Evolutionary conservation across 2,797 vertebrate genomes (phyloP).

Genomic region (Gila robusta): DNA sequence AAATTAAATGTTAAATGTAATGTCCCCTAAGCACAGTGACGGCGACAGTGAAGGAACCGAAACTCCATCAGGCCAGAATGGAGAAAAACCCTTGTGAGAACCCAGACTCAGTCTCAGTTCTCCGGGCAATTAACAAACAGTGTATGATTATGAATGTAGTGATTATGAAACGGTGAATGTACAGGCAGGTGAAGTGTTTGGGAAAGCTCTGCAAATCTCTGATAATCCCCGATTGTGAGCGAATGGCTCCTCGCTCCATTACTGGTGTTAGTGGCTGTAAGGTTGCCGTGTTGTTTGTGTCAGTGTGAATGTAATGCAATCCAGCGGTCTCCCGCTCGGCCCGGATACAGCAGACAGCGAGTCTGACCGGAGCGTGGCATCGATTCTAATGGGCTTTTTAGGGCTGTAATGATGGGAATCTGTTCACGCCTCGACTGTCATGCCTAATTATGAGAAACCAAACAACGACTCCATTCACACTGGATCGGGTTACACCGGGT

Average conservation of each 20-base stretch:
- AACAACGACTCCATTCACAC: slow-evolving; percentile 87
- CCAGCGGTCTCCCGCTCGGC: slow-evolving; percentile 73
- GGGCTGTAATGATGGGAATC: slow-evolving; percentile 86
- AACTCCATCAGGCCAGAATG: no score
- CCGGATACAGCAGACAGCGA: slow-evolving; percentile 76
- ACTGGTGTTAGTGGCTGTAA: slow-evolving; percentile 80
- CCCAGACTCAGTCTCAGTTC: no score
- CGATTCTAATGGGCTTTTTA: slow-evolving; percentile 88
- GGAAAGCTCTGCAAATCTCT: neutral
- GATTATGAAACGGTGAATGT: neutral
- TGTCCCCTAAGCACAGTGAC: no score
- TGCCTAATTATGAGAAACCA: slow-evolving; percentile 83
- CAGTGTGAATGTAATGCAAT: slow-evolving; percentile 79
- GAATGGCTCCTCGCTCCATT: slow-evolving; percentile 79
- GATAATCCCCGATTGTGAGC: slow-evolving; percentile 27
- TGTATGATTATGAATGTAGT: no score
- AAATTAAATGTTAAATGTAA: no score
- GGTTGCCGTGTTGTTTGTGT: slow-evolving; percentile 76
- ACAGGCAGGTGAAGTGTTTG: neutral
- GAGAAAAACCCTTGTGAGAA: no score
- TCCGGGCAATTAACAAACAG: no score
- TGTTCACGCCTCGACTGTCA: slow-evolving; percentile 87
- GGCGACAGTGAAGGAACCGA: no score
- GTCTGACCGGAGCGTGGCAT: slow-evolving; percentile 84
- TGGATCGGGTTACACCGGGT: slow-evolving; percentile 78